A percentile compares a stretch with the other conserved stretches of the same genome.
Evolutionary conservation across 2,888 invertebrate genomes (phyloP).

Genomic region (Xestia rhomboidea): DNA sequence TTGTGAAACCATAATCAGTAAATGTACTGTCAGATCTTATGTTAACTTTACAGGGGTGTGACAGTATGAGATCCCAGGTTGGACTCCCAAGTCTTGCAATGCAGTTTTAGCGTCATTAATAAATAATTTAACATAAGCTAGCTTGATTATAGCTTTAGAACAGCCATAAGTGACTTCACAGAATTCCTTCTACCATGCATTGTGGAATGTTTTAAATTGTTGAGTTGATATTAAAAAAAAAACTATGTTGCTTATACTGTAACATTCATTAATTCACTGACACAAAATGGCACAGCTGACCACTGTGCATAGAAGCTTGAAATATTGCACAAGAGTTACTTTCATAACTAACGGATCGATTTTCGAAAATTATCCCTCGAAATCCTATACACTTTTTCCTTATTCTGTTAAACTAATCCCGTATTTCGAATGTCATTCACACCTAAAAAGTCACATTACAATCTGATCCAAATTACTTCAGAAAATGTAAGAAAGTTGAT

Average conservation of each 20-base stretch:
- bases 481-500: neutral
- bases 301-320: neutral
- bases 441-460: neutral
- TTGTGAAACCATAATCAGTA: neutral
- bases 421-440: neutral
- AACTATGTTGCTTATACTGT: no score
- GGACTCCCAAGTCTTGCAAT: slow-evolving; percentile 7
- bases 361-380: neutral
- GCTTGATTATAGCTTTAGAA: neutral
- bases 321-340: neutral
- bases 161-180: slow-evolving; percentile 12
- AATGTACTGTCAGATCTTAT: neutral
- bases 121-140: neutral
- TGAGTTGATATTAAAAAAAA: no score
- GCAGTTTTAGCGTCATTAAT: slow-evolving; percentile 19
- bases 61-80: slow-evolving; percentile 34
- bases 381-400: neutral
- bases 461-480: neutral
- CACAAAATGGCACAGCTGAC: neutral
- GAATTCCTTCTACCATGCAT: neutral
- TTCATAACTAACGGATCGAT: neutral
- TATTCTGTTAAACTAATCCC: neutral
- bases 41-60: neutral
- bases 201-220: no score
- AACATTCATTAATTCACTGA: no score